Percentiles rank a stretch among this genome's conserved stretches.
Evolutionary conservation across 2,888 invertebrate genomes (phyloP).

Genomic region (Lobophora halterata): DNA sequence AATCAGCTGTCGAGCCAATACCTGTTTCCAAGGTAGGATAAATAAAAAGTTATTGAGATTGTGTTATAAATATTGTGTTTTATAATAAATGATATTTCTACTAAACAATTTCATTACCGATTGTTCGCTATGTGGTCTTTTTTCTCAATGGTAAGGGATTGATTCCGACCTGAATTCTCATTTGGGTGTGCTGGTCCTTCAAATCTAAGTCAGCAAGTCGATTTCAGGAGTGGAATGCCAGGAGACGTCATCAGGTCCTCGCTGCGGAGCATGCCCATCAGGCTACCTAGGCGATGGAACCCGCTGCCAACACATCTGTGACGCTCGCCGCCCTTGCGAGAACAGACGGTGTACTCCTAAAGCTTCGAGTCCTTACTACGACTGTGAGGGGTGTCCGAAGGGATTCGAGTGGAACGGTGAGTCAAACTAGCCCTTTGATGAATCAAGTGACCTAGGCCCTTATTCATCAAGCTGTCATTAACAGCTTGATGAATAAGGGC

Average conservation of each 20-base stretch:
- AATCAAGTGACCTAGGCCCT: no score
- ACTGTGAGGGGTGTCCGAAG: slow-evolving; percentile 86
- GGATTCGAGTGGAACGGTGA: slow-evolving; percentile 79
- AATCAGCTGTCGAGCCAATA: slow-evolving; percentile 45
- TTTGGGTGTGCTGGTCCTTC: no score
- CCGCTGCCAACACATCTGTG: slow-evolving; percentile 83
- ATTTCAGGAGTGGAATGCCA: slow-evolving; percentile 84
- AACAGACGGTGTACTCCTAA: slow-evolving; percentile 62
- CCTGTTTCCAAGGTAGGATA: slow-evolving; percentile 55
- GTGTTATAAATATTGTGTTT: background rate
- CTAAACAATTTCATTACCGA: no score
- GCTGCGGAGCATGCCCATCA: slow-evolving; percentile 88
- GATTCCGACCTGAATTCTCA: no score
- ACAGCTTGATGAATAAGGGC: no score
- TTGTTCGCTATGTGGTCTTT: no score
- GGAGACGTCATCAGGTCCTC: slow-evolving; percentile 84
- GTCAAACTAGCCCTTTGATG: no score
- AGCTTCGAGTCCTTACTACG: slow-evolving; percentile 84
- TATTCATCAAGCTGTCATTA: no score
- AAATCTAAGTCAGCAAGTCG: no score
- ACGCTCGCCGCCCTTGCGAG: slow-evolving; percentile 81
- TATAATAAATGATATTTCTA: no score
- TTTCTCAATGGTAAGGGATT: no score
- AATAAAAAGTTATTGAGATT: no score
- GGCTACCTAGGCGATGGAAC: slow-evolving; percentile 87